A percentile compares a stretch with the other conserved stretches of the same genome.
phyloP scores from a whole-genome alignment of 2,113 vertebrate species.

The Callorhinus ursinus region DNA sequence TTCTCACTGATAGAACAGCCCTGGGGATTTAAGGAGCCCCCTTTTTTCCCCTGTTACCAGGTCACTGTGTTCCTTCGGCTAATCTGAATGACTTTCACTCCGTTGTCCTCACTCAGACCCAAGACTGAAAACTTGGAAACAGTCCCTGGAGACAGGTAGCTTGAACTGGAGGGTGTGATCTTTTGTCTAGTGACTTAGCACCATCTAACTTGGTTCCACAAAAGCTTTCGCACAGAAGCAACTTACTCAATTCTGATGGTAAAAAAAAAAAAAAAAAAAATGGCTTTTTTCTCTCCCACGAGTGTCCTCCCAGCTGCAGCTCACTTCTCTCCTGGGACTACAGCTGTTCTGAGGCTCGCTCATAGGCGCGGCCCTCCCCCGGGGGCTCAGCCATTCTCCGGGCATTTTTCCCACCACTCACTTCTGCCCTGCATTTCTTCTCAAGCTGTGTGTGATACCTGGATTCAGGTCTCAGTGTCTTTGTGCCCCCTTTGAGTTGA shows the following conservation, averaged over 20 bases:
- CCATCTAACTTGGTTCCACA: conserved; percentile 82
- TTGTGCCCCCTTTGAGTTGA: not conserved
- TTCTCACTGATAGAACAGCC: not conserved
- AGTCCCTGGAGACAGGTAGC: conserved; percentile 66
- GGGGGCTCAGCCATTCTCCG: not conserved
- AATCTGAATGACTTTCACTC: conserved; percentile 19
- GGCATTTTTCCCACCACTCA: not conserved
- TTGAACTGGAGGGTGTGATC: conserved; percentile 77
- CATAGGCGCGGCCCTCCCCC: not conserved
- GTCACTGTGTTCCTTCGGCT: not conserved
- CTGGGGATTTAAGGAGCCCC: conserved; percentile 23
- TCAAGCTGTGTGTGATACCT: not conserved
- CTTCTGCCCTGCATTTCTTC: not conserved
- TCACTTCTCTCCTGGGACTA: conserved; percentile 69
- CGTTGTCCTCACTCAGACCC: conserved; percentile 37
- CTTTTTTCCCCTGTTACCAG: not conserved
- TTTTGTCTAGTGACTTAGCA: conserved; percentile 85
- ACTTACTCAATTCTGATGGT: conserved; percentile 76
- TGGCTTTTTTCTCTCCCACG: conserved; percentile 66
- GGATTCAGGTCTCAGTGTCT: not conserved
- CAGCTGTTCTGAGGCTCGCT: conserved; percentile 71
- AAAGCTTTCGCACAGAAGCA: conserved; percentile 82
- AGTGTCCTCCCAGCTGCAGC: conserved; percentile 57
- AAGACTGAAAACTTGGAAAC: conserved; percentile 22
- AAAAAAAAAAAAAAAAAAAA: not conserved